Evolutionary conservation across 2,797 vertebrate genomes (phyloP).

Genomic region (Crocidura indochinensis): DNA sequence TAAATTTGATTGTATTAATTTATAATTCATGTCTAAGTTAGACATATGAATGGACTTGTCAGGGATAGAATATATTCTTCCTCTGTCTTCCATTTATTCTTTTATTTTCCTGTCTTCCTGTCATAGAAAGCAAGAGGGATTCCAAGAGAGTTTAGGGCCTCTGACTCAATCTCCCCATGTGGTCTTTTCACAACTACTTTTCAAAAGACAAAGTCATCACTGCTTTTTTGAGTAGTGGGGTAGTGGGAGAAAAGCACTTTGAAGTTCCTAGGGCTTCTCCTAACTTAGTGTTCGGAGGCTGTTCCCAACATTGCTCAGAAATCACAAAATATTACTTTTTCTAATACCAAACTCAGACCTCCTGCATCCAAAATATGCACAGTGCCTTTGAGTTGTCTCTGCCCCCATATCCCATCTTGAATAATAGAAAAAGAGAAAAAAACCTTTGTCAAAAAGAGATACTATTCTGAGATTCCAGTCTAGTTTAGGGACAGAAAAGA

Average conservation of each 20-base stretch:
- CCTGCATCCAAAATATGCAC: too few species aligned
- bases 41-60: too few species aligned
- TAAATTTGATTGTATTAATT: too few species aligned
- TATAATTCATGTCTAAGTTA: too few species aligned
- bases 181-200: background rate
- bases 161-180: background rate
- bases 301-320: too few species aligned
- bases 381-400: background rate
- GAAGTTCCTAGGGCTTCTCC: too few species aligned
- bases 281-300: too few species aligned
- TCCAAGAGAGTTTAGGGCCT: background rate
- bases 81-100: background rate
- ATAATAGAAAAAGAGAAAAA: background rate
- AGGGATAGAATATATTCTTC: background rate
- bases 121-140: background rate
- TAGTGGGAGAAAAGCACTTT: too few species aligned
- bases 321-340: too few species aligned
- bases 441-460: background rate
- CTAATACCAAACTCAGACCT: too few species aligned
- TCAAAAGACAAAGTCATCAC: background rate
- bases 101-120: slow-evolving; percentile 2
- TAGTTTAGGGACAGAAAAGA: background rate
- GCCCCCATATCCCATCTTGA: background rate
- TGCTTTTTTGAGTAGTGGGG: too few species aligned
- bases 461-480: background rate